A percentile compares a stretch with the other conserved stretches of the same genome.
Conservation (phyloP, 2,888 invertebrate species). For the Rhorus exstirpatorius region DNA sequence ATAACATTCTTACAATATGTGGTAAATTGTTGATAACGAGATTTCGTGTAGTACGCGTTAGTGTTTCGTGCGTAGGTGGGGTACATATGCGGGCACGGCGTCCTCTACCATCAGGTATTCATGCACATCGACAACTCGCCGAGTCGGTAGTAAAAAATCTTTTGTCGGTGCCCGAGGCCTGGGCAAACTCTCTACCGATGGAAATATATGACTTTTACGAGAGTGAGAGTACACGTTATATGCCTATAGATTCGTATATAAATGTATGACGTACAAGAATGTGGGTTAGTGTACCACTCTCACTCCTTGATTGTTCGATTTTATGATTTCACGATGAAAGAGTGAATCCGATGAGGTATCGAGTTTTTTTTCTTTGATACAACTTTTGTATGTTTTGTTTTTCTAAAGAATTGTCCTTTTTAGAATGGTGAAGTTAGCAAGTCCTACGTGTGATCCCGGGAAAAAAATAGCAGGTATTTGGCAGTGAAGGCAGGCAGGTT, state of each 20-base stretch:
- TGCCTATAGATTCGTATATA: constrained; percentile 23
- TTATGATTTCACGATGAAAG: constrained; percentile 11
- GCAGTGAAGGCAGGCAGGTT: too few relatives aligned
- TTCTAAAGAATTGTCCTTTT: too few relatives aligned
- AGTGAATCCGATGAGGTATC: background rate
- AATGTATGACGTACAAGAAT: background rate
- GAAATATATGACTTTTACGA: constrained; percentile 18
- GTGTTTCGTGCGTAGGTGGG: background rate
- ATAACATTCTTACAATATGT: background rate
- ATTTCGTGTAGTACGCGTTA: background rate
- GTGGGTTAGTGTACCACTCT: constrained; percentile 24
- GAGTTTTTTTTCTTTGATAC: constrained; percentile 14
- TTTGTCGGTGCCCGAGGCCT: constrained; percentile 18
- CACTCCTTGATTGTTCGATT: constrained; percentile 15
- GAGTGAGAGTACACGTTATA: constrained; percentile 36
- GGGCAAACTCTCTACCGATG: constrained; percentile 23
- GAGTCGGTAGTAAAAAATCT: constrained; percentile 18
- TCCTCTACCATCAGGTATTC: background rate
- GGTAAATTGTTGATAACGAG: constrained; percentile 32
- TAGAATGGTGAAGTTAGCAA: too few relatives aligned
- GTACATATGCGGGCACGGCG: background rate
- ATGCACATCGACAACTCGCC: background rate
- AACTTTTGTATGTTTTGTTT: too few relatives aligned
- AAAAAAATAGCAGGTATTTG: too few relatives aligned
- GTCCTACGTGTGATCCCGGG: too few relatives aligned